These are phyloP conservation scores for Napeogenes sylphis DNA, from an alignment of 2,888 invertebrate species.

Conservation along the genomic window DNA sequence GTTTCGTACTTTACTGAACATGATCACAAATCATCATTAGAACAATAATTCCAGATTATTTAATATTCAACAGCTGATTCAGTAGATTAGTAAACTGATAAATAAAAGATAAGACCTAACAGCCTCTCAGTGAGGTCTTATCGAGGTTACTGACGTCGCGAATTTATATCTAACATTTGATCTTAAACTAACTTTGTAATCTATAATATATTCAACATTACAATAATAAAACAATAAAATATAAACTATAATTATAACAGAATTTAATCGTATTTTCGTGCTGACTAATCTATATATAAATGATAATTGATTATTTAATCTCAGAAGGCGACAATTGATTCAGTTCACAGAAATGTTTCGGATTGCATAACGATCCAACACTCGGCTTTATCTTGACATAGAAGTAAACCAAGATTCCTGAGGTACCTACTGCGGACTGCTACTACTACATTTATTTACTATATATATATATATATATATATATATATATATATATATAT, in stretches of 20 bases:
- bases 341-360: conserved; percentile 40
- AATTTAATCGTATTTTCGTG: neutral
- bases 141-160: conserved; percentile 12
- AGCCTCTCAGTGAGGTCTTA: conserved; percentile 15
- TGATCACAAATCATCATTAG: too few relatives aligned
- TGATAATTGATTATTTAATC: neutral
- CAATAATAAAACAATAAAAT: neutral
- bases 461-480: too few relatives aligned
- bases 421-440: too few relatives aligned
- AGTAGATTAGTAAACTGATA: conserved; percentile 8
- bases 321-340: conserved; percentile 36
- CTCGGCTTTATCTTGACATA: conserved; percentile 38
- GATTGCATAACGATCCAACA: conserved; percentile 43
- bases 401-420: conserved; percentile 12
- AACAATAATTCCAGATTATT: neutral
- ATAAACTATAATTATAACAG: neutral
- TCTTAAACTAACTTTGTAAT: conserved; percentile 1
- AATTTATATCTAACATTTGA: conserved; percentile 10
- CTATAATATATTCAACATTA: neutral
- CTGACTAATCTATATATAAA: neutral
- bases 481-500: too few relatives aligned
- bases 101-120: conserved; percentile 17
- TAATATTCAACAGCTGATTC: conserved; percentile 3
- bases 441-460: too few relatives aligned
- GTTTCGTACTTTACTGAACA: too few relatives aligned